These are phyloP conservation scores for Anabas testudineus DNA, from an alignment of 2,797 vertebrate genomes.

Conservation along the genomic window DNA sequence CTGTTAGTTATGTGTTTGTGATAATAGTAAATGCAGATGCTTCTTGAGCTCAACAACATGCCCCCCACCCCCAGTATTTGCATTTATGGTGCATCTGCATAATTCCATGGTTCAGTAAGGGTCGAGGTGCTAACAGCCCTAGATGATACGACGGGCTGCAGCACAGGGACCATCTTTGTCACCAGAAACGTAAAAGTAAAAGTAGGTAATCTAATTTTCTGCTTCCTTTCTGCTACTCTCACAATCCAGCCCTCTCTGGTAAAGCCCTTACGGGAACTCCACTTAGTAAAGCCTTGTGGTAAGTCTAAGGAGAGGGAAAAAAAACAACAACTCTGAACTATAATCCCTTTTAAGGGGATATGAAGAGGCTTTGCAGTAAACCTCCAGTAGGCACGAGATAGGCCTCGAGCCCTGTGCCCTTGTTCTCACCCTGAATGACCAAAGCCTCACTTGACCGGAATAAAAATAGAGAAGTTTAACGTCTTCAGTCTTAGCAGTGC, in stretches of 20 bases:
- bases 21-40: background rate
- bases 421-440: conserved; percentile 64
- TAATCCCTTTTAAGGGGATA: conserved; percentile 83
- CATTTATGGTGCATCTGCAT: conserved; percentile 18
- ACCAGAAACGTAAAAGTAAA: conserved; percentile 64
- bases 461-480: conserved; percentile 11
- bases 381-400: conserved; percentile 55
- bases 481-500: background rate
- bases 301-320: conserved; percentile 48
- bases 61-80: background rate
- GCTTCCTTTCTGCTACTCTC: conserved; percentile 66
- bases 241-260: conserved; percentile 54
- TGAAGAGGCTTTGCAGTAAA: conserved; percentile 76
- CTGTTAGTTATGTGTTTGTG: background rate
- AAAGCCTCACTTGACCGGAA: conserved; percentile 32
- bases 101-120: conserved; percentile 25
- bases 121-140: conserved; percentile 40
- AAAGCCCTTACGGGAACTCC: conserved; percentile 61
- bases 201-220: conserved; percentile 78
- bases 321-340: conserved; percentile 45
- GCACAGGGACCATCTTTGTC: conserved; percentile 48
- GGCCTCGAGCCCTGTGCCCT: conserved; percentile 55
- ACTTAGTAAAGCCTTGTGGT: conserved; percentile 65
- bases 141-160: conserved; percentile 47
- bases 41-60: background rate